phyloP scores from a whole-genome alignment of 1,140 invertebrate species.

The Drosophila miranda region DNA sequence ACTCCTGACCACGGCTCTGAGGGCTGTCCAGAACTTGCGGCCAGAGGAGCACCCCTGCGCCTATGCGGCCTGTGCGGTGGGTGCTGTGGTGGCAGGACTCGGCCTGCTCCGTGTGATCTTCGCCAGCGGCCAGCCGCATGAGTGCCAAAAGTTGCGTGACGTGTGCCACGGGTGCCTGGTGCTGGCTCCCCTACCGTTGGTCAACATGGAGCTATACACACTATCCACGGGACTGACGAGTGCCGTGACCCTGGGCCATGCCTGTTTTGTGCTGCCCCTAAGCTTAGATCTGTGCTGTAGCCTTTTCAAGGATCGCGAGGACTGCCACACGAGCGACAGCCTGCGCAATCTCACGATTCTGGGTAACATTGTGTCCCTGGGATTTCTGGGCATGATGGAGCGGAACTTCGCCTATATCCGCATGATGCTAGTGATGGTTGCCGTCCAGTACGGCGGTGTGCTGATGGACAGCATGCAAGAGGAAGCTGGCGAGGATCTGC shows the following conservation, averaged over 20 bases:
- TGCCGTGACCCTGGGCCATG: conserved; percentile 50
- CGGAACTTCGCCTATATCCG: conserved; percentile 46
- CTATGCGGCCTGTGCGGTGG: conserved; percentile 55
- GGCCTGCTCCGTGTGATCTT: conserved; percentile 52
- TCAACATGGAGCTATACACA: conserved; percentile 67
- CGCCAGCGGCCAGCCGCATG: conserved; percentile 25
- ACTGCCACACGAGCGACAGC: conserved; percentile 47
- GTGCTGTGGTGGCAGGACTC: conserved; percentile 48
- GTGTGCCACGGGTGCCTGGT: conserved; percentile 46
- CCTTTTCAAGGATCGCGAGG: conserved; percentile 18
- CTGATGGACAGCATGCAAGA: conserved; percentile 52
- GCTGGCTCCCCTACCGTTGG: conserved; percentile 56
- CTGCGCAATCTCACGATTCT: conserved; percentile 59
- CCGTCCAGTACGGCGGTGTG: conserved; percentile 48
- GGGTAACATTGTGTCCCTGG: conserved; percentile 66
- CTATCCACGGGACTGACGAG: conserved; percentile 33
- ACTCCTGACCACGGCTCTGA: conserved; percentile 36
- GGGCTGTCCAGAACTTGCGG: conserved; percentile 34
- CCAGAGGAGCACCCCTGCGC: conserved; percentile 49
- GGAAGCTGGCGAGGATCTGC: conserved; percentile 52
- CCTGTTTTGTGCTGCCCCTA: conserved; percentile 55
- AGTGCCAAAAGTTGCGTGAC: conserved; percentile 40
- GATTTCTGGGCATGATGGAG: conserved; percentile 54
- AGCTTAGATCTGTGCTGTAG: conserved; percentile 52
- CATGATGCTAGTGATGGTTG: conserved; percentile 53